Evolutionary conservation across 2,113 vertebrate genomes (phyloP).

Genomic region (Tychaedon coryphoeus): DNA sequence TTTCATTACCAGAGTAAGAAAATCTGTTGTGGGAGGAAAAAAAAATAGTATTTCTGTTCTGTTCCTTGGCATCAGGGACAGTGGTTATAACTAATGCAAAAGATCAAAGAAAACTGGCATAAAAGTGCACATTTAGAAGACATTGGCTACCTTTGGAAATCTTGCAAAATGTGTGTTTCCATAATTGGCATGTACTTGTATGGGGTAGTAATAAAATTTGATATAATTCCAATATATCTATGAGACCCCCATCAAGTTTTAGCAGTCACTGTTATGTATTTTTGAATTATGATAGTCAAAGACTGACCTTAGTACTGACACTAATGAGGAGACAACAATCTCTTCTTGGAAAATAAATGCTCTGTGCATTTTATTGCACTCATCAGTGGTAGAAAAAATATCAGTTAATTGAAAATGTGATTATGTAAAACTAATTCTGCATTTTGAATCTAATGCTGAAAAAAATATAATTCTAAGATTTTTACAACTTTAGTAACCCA

Average conservation of each 20-base stretch:
- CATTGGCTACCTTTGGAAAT: background rate
- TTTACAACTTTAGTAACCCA: background rate
- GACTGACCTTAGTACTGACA: background rate
- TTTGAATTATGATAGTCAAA: background rate
- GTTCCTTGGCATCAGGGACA: background rate
- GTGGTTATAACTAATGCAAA: conserved; percentile 17
- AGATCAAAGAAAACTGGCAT: background rate
- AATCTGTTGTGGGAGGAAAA: background rate
- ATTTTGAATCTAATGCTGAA: background rate
- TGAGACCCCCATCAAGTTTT: background rate
- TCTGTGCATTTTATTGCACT: background rate
- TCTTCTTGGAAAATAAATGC: background rate
- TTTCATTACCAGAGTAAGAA: background rate
- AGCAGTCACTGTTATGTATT: background rate
- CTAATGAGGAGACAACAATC: background rate
- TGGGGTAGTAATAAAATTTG: background rate
- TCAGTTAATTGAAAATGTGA: background rate
- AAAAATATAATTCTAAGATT: background rate
- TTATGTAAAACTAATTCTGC: background rate
- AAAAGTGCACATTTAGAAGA: background rate
- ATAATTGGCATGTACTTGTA: background rate
- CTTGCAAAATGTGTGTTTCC: background rate
- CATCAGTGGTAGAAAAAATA: background rate
- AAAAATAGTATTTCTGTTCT: background rate
- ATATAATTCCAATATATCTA: background rate